These are phyloP conservation scores for Acanthiza pusilla DNA, from an alignment of 2,797 vertebrate genomes.

Conservation along the genomic window DNA sequence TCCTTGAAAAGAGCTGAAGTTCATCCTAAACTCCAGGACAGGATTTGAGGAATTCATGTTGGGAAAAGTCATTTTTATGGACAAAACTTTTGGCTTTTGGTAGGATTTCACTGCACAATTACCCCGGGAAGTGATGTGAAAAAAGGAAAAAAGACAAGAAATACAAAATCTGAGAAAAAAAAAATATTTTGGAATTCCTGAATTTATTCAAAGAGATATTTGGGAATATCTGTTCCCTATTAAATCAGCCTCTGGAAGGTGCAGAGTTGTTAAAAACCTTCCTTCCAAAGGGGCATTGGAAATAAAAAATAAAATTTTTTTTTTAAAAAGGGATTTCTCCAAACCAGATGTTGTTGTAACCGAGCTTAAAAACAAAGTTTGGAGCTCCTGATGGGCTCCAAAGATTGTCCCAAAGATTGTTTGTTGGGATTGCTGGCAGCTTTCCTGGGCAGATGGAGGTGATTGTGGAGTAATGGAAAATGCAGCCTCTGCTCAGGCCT, in stretches of 20 bases:
- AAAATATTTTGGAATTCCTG: background rate
- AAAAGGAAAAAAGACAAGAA: background rate
- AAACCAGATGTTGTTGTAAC: conserved; percentile 4
- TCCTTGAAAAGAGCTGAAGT: background rate
- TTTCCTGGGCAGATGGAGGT: conserved; percentile 32
- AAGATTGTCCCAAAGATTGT: background rate
- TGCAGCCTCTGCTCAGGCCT: background rate
- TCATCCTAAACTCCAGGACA: background rate
- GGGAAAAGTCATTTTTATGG: background rate
- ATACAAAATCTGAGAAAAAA: background rate
- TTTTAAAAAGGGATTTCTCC: background rate
- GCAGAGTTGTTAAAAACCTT: background rate
- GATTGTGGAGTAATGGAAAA: conserved; percentile 18
- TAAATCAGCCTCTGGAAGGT: background rate
- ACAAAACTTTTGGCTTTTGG: background rate
- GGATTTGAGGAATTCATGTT: background rate
- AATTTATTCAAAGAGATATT: background rate
- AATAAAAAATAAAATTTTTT: background rate
- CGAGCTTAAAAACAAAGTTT: background rate
- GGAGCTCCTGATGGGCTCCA: background rate
- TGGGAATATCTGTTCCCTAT: background rate
- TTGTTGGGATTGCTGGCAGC: conserved; percentile 14
- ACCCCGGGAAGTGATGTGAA: background rate
- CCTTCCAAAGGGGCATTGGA: background rate
- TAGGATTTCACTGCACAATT: background rate